phyloP scores from a whole-genome alignment of 2,888 invertebrate genomes.

The Cacoxenus indagator region DNA sequence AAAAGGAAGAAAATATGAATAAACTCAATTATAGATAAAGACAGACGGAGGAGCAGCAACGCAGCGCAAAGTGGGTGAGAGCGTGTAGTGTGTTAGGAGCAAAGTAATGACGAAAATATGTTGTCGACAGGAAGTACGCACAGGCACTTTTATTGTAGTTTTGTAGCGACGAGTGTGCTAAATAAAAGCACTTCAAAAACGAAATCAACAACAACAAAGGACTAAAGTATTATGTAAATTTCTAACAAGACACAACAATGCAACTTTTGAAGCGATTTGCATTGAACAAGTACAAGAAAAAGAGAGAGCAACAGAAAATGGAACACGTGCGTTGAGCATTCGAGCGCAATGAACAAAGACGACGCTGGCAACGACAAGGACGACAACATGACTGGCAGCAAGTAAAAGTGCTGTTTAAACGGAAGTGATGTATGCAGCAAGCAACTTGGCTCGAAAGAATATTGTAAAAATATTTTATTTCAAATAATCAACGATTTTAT shows the following conservation, averaged over 20 bases:
- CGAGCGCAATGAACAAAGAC: neutral
- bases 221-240: slow-evolving; percentile 12
- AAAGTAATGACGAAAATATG: neutral
- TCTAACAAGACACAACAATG: neutral
- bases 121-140: neutral
- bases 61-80: no score
- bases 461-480: neutral
- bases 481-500: neutral
- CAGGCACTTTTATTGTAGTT: no score
- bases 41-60: neutral
- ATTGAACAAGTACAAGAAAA: slow-evolving; percentile 1
- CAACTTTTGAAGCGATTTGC: slow-evolving; percentile 11
- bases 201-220: neutral
- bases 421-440: no score
- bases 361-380: neutral
- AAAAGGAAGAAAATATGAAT: slow-evolving; percentile 1
- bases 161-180: no score
- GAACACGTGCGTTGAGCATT: neutral
- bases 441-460: no score
- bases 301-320: neutral
- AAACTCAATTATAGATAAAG: neutral
- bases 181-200: neutral
- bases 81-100: no score
- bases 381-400: neutral
- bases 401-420: neutral